Evolutionary conservation across 2,113 vertebrate species (phyloP).

Genomic region (Montifringilla adamsi): DNA sequence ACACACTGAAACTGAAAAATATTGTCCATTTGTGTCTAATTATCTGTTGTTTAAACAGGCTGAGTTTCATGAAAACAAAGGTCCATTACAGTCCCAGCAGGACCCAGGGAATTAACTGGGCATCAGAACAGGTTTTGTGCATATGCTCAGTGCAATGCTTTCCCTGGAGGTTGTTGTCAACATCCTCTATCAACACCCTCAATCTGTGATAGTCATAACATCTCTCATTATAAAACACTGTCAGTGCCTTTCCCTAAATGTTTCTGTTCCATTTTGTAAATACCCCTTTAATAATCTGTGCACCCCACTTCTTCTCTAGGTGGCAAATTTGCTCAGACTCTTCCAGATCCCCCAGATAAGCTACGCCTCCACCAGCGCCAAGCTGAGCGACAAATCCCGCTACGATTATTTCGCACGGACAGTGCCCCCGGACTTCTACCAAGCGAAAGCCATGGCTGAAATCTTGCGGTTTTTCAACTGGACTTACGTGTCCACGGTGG

Average conservation of each 20-base stretch:
- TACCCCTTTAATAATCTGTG: not conserved
- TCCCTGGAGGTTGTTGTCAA: not conserved
- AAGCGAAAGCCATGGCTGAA: conserved; percentile 98
- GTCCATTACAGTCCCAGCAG: not conserved
- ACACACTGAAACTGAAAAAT: not conserved
- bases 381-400: conserved; percentile 95
- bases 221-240: not conserved
- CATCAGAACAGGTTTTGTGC: not conserved
- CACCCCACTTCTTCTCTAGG: conserved; percentile 68
- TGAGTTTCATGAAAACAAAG: not conserved
- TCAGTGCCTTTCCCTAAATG: not conserved
- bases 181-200: not conserved
- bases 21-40: not conserved
- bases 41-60: not conserved
- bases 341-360: conserved; percentile 99
- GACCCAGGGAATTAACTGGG: not conserved
- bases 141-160: not conserved
- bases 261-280: not conserved
- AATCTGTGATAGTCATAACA: not conserved
- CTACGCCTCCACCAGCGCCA: conserved; percentile 97
- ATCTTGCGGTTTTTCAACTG: conserved; percentile 95
- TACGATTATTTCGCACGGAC: conserved; percentile 97
- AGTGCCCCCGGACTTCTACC: conserved; percentile 96
- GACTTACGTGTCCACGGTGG: conserved; percentile 97
- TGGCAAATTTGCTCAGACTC: conserved; percentile 94